Conservation (phyloP, 2,888 invertebrate genomes). For the Pachliopta kotzebuea region DNA sequence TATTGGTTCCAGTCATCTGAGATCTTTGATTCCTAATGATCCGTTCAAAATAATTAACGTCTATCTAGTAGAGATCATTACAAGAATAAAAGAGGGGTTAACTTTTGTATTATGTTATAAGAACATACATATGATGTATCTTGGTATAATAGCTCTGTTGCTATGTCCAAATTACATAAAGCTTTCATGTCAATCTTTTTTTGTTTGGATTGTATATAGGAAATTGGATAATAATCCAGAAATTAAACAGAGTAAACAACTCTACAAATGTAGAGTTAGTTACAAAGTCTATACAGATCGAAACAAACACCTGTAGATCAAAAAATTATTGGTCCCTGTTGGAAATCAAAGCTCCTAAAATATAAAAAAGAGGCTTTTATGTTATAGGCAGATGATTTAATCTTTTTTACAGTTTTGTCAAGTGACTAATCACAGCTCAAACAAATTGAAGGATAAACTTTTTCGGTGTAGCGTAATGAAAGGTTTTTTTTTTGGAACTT, state of each 20-base stretch:
- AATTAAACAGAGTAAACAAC: background rate
- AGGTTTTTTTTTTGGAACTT: constrained; percentile 25
- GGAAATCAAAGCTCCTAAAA: background rate
- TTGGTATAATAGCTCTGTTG: too few relatives aligned
- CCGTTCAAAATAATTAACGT: too few relatives aligned
- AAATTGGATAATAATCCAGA: too few relatives aligned
- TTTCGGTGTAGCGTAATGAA: constrained; percentile 18
- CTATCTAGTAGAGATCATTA: too few relatives aligned
- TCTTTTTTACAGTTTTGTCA: constrained; percentile 22
- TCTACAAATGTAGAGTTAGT: background rate
- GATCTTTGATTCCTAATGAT: background rate
- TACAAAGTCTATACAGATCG: background rate
- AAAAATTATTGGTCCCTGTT: background rate
- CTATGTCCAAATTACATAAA: too few relatives aligned
- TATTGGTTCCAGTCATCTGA: background rate
- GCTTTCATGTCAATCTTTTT: too few relatives aligned
- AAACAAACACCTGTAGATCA: constrained; percentile 9
- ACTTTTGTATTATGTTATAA: too few relatives aligned
- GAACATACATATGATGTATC: too few relatives aligned
- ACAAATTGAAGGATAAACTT: constrained; percentile 25
- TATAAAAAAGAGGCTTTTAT: background rate
- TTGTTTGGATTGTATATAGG: too few relatives aligned
- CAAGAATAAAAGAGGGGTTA: too few relatives aligned
- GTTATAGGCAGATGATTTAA: constrained; percentile 10
- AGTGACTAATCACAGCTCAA: constrained; percentile 28